Evolutionary conservation across 1,140 invertebrate species (phyloP).

Genomic region (Aleiodes sp.): DNA sequence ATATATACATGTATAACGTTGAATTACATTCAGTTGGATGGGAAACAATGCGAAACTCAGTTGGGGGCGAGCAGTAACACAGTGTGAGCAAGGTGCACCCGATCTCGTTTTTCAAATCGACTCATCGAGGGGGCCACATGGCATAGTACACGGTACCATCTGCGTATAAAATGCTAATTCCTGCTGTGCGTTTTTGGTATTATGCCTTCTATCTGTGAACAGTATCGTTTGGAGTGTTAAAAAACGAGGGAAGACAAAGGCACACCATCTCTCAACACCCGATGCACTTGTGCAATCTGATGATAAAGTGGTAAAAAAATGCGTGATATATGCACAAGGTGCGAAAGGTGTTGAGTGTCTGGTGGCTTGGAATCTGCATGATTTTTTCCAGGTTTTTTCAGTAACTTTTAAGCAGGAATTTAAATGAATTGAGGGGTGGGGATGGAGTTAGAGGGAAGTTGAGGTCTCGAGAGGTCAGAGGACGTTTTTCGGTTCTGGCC

Average conservation of each 20-base stretch:
- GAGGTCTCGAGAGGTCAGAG: too few species aligned
- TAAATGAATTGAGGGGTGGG: too few species aligned
- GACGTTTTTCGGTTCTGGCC: too few species aligned
- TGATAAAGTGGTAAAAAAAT: neutral
- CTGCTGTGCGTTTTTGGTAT: slow-evolving; percentile 39
- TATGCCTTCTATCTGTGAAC: neutral
- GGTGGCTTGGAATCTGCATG: too few species aligned
- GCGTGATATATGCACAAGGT: neutral
- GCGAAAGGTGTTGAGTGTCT: neutral
- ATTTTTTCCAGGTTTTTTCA: too few species aligned
- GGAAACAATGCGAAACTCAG: slow-evolving; percentile 25
- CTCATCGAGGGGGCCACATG: slow-evolving; percentile 36
- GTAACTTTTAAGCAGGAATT: too few species aligned
- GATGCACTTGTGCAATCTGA: neutral
- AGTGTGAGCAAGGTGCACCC: slow-evolving; percentile 35
- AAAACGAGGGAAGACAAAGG: too few species aligned
- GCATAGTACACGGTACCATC: slow-evolving; percentile 40
- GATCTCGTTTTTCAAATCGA: slow-evolving; percentile 31
- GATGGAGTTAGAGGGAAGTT: too few species aligned
- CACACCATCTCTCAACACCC: neutral
- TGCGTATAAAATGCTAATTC: slow-evolving; percentile 51
- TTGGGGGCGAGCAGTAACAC: slow-evolving; percentile 3
- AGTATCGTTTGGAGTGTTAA: neutral
- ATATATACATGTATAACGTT: too few species aligned
- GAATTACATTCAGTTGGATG: slow-evolving; percentile 22